Base-by-base conservation (phyloP, 2,113 vertebrate genomes). In the Picathartes gymnocephalus region DNA sequence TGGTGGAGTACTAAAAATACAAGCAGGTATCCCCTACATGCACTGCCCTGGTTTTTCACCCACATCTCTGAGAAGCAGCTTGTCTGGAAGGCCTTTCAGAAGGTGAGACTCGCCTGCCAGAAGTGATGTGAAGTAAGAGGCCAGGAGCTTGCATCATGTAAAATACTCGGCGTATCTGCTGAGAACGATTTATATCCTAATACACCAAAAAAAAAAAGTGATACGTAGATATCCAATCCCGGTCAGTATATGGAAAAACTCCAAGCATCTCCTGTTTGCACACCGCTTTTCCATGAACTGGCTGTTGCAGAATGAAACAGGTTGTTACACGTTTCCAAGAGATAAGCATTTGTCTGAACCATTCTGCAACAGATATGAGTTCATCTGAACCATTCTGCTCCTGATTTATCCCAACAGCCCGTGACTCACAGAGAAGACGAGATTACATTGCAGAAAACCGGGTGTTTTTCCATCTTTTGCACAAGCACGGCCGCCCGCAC, bases 161-260 rank as follows among this genome's bases (percentile, higher is more conserved):
- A 85, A 87, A 66, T 1, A 2, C 70, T 40, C 51, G 6, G 51
- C 10, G 0, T 4, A 14, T 13, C 51, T 48, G 71, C 11, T 17
- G 20, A 82, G 24, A 42, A 15, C 2, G 0, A 28, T 40, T 69
- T 64, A 11, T 11, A 16, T 4, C 30, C 24, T 12, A 61, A 30
- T 3, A 13, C 11, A 16, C 21, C n/a, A 47, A 58, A 83, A 85
- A 58, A 83, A 85, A 6, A 7, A 45, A 42, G 24, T 4, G 27
- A 17, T 7, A 5, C 1, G 2, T 10, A 18, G 20, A 13, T 7
- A 47, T 19, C 20, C 45, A 15, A 4, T 0, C 15, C 6, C 4
- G 16, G 22, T 21, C 33, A 31, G 17, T 0, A 25, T 6, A n/a
- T 1, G 10, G 31, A 33, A 80, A 50, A 68, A 39, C 21, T 4